Conservation (phyloP, 53 echinoderm and acorn worm genomes). For the Temnopleurus reevesii region DNA sequence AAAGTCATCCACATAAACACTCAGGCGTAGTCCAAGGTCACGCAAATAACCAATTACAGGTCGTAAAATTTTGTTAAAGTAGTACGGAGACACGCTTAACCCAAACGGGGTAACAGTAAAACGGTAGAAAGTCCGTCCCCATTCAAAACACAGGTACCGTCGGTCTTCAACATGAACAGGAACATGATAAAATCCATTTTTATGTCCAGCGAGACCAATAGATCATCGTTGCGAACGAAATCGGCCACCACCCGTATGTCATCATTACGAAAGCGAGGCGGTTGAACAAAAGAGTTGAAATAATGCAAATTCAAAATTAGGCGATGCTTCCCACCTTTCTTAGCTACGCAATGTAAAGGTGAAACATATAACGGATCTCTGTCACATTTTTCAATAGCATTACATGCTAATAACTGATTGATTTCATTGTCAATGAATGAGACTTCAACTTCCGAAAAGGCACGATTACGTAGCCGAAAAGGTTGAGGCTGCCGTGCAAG, state of each 20-base stretch:
- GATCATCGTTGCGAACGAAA: slow-evolving; percentile 24
- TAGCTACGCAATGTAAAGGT: slow-evolving; percentile 31
- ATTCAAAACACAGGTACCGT: slow-evolving; percentile 36
- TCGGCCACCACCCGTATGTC: slow-evolving; percentile 31
- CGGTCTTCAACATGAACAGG: slow-evolving; percentile 12
- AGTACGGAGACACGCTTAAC: slow-evolving; percentile 10
- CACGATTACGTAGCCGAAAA: not conserved
- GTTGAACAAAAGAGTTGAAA: slow-evolving; percentile 39
- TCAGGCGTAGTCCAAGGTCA: not conserved
- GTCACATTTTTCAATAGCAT: not conserved
- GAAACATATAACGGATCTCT: not conserved
- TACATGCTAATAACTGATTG: not conserved
- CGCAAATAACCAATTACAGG: not conserved
- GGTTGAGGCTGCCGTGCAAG: not conserved
- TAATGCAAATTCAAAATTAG: slow-evolving; percentile 39
- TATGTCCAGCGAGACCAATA: slow-evolving; percentile 52
- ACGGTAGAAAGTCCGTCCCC: not conserved
- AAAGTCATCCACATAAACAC: slow-evolving; percentile 63
- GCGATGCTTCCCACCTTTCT: slow-evolving; percentile 25
- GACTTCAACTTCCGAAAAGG: not conserved
- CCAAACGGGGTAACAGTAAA: slow-evolving; percentile 1
- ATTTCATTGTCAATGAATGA: slow-evolving; percentile 1
- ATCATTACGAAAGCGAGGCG: slow-evolving; percentile 50
- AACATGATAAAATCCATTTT: slow-evolving; percentile 65
- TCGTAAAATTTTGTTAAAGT: slow-evolving; percentile 9